Percentiles rank a stretch among this genome's conserved stretches.
These are phyloP conservation scores for Lymantria monacha DNA, from an alignment of 2,888 invertebrate genomes.

Conservation along the genomic window DNA sequence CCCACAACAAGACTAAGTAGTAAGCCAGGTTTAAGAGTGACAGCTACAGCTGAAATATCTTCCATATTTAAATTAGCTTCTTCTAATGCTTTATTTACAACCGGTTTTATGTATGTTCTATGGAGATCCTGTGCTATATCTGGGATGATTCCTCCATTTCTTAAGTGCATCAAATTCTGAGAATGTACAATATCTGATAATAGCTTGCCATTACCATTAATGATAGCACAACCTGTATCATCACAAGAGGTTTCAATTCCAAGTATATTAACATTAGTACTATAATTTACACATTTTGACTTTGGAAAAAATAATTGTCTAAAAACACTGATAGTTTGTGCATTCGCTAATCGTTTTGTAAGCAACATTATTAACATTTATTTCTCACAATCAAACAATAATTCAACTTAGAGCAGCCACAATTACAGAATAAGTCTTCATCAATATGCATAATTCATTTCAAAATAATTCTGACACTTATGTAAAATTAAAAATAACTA, in stretches of 20 bases:
- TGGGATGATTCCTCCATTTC: conserved; percentile 95
- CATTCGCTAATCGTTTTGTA: conserved; percentile 3
- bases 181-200: conserved; percentile 92
- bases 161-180: conserved; percentile 89
- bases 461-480: not conserved
- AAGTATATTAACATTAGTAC: conserved; percentile 73
- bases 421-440: not conserved
- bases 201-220: conserved; percentile 87
- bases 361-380: not conserved
- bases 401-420: not conserved
- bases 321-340: conserved; percentile 9
- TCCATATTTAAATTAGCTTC: conserved; percentile 83
- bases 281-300: conserved; percentile 3
- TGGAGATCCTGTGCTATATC: conserved; percentile 93
- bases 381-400: not conserved
- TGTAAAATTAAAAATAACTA: not conserved
- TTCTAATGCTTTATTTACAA: conserved; percentile 86
- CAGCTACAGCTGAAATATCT: conserved; percentile 93
- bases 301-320: conserved; percentile 7
- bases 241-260: conserved; percentile 99
- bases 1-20: conserved; percentile 90
- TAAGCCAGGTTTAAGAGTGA: conserved; percentile 93
- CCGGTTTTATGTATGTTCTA: conserved; percentile 87
- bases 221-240: conserved; percentile 96
- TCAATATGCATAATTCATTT: not conserved